Evolutionary conservation across 2,113 vertebrate species (phyloP).

Genomic region (Sisor rabdophorus): DNA sequence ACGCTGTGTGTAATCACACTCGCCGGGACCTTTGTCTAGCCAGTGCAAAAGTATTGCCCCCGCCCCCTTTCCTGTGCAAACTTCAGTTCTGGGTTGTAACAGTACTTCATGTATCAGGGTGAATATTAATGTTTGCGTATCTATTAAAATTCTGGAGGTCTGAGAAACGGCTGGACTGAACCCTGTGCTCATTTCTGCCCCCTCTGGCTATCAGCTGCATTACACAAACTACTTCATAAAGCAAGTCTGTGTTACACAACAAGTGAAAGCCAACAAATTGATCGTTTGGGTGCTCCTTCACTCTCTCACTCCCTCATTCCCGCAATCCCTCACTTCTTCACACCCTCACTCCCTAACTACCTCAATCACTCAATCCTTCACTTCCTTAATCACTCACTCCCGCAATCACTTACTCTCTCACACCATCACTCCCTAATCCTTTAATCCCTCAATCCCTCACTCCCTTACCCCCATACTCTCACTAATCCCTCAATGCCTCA

Average conservation of each 20-base stretch:
- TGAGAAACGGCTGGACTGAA: no score
- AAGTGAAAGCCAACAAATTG: slow-evolving; percentile 33
- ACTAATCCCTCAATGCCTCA: no score
- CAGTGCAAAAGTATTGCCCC: background rate
- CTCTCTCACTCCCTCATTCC: background rate
- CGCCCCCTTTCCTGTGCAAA: no score
- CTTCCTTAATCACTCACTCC: background rate
- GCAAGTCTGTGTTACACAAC: slow-evolving; percentile 54
- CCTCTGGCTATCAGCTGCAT: slow-evolving; percentile 1
- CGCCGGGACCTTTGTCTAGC: no score
- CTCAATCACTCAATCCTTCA: no score
- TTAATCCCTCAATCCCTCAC: no score
- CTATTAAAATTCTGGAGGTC: background rate
- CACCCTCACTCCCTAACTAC: no score
- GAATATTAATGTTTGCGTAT: no score
- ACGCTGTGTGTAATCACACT: background rate
- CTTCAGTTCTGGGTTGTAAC: background rate
- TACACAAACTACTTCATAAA: slow-evolving; percentile 49
- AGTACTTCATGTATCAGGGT: background rate
- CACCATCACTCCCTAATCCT: no score
- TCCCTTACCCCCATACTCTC: no score
- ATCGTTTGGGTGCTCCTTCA: background rate
- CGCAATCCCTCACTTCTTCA: no score
- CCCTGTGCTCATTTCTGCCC: slow-evolving; percentile 22
- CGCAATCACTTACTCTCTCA: no score